These are phyloP conservation scores for Siderastrea siderea DNA, from an alignment of 92 coral and sea anemone species.

Conservation along the genomic window DNA sequence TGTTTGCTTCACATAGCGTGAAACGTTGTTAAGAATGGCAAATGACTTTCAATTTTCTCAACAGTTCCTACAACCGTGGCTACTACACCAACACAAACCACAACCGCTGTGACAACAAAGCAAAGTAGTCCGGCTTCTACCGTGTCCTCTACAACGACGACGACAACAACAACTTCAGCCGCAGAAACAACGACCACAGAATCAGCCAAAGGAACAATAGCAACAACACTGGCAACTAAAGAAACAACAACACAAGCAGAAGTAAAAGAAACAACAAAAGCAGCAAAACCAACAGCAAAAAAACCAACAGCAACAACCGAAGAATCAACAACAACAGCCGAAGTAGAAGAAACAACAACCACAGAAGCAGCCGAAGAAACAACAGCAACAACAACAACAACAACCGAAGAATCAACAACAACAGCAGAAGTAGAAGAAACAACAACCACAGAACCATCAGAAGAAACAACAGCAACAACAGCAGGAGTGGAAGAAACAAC, in stretches of 20 bases:
- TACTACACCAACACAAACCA: constrained; percentile 33
- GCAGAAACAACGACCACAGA: constrained; percentile 12
- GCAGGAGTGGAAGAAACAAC: neutral
- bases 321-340: neutral
- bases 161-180: constrained; percentile 2
- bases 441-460: neutral
- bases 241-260: neutral
- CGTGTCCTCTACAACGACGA: too few species aligned
- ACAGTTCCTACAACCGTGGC: constrained; percentile 26
- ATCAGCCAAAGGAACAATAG: neutral
- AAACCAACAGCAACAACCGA: neutral
- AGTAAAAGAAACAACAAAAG: neutral
- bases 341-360: neutral
- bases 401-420: neutral
- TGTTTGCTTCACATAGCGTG: neutral
- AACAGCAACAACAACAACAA: constrained; percentile 6
- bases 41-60: neutral
- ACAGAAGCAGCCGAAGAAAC: neutral
- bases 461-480: neutral
- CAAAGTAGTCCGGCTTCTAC: neutral
- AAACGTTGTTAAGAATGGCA: neutral
- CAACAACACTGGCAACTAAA: constrained; percentile 38
- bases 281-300: constrained; percentile 22
- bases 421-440: neutral
- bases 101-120: constrained; percentile 14